Evolutionary conservation across 2,113 vertebrate genomes (phyloP).

Genomic region (Cygnus buccinator): DNA sequence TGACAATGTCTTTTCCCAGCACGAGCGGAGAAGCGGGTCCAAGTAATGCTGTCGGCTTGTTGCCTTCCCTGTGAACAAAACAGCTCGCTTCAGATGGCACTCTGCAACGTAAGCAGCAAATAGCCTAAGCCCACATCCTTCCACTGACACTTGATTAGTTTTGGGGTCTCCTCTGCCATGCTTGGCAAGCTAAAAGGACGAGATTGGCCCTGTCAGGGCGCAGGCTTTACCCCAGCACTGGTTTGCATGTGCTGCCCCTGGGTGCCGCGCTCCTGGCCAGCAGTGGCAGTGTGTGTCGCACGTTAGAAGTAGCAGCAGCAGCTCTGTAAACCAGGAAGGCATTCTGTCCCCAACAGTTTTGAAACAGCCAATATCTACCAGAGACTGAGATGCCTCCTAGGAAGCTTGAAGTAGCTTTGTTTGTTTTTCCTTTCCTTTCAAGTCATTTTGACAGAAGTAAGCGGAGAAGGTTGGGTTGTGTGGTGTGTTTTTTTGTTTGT

Average conservation of each 20-base stretch:
- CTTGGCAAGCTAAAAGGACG: rapidly evolving
- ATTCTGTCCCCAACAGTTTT: neutral
- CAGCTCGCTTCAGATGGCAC: neutral
- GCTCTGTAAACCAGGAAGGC: neutral
- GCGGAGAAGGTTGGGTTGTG: neutral
- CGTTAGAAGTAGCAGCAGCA: neutral
- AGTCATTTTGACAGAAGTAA: neutral
- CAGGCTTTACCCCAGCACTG: neutral
- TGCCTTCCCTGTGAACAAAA: neutral
- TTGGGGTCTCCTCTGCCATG: rapidly evolving
- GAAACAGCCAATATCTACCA: neutral
- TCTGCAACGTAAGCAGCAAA: neutral
- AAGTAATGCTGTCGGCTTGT: neutral
- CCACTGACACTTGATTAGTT: rapidly evolving
- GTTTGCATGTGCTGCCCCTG: neutral
- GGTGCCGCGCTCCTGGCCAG: neutral
- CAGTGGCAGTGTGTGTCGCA: no score
- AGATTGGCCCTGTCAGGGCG: rapidly evolving
- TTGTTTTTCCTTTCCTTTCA: neutral
- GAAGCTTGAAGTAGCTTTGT: neutral
- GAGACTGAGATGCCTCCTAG: neutral
- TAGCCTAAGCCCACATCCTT: rapidly evolving
- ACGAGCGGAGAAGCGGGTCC: neutral
- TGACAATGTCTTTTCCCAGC: neutral
- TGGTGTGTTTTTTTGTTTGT: neutral